These are phyloP conservation scores for Encarsia formosa DNA, from an alignment of 2,888 invertebrate species.

Conservation along the genomic window DNA sequence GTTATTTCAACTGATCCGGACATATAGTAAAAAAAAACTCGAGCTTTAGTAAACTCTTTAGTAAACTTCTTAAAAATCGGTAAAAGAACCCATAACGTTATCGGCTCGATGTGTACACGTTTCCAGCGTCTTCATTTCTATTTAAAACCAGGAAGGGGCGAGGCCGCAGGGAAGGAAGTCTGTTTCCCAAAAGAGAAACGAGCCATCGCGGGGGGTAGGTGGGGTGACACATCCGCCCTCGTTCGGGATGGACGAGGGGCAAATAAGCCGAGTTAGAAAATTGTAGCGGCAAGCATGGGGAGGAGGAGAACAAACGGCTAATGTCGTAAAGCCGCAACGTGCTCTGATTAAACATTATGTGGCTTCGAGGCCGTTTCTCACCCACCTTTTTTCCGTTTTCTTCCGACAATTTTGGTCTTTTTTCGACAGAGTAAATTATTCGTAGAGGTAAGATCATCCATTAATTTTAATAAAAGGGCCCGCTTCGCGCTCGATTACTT, in stretches of 20 bases:
- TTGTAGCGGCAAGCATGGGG: background rate
- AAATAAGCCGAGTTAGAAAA: conserved; percentile 21
- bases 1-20: conserved; percentile 21
- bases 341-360: conserved; percentile 51
- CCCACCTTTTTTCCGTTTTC: conserved; percentile 8
- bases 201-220: no score
- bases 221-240: conserved; percentile 24
- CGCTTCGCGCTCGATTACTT: conserved; percentile 28
- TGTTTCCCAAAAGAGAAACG: no score
- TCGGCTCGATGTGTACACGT: no score
- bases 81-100: no score
- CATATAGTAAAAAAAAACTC: no score
- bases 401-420: background rate
- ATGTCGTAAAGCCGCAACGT: conserved; percentile 51
- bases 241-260: conserved; percentile 26
- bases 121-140: no score
- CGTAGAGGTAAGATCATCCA: background rate
- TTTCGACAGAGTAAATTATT: background rate
- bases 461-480: conserved; percentile 29
- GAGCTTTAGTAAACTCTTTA: no score
- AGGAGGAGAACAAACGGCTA: conserved; percentile 34
- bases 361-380: conserved; percentile 43
- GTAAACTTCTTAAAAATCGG: no score
- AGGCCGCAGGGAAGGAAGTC: no score
- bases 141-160: no score